Evolutionary conservation across 2,113 vertebrate species (phyloP), one percentile per base, ranked within the genome.

Genomic region (Capra hircus): DNA sequence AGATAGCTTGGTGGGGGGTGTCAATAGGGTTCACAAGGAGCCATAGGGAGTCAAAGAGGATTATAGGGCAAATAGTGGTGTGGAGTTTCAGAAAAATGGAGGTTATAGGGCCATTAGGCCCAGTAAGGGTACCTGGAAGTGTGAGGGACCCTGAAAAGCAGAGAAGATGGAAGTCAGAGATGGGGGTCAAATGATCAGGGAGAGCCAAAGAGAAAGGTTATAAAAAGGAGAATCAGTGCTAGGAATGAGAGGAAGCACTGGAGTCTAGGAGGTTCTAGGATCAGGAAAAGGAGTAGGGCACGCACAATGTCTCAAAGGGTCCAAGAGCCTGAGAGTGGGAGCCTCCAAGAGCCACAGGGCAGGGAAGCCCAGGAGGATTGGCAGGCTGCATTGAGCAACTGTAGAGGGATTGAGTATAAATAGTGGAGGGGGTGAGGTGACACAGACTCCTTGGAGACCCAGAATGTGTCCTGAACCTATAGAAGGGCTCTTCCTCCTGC

Each of bases 151-250:
- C 55, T 80, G 55, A 96, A 86, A 2, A 90, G 23, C 9, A 85
- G 87, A 57, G 77, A 90, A 96, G 85, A 91, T 30, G 6, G 81
- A 94, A 92, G n/a, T 88, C 81, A 96, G 84, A 88, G 10, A 33
- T 81, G 17, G 62, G 64, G 36, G 6, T 83, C 57, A 94, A 77
- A 19, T 50, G 64, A 64, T 59, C 64, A 90, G 64, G 36, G 36
- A 82, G 48, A 93, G 33, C 23, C 91, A 97, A 91, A 86, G 43
- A 89, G 53, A 88, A 93, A 87, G 30, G 36, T 81, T 67, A 81
- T 36, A 81, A 78, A 50, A 28, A 92, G 21, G n/a, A 93, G n/a
- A 67, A 67, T 82, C 67, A 36, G 8, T 57, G 91, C 81, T 14
- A 92, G 82, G 87, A 77, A 43, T 90, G 60, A 87, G 52, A 43